These are phyloP conservation scores for Lophura nycthemera DNA, from an alignment of 2,113 vertebrate genomes.

Conservation along the genomic window DNA sequence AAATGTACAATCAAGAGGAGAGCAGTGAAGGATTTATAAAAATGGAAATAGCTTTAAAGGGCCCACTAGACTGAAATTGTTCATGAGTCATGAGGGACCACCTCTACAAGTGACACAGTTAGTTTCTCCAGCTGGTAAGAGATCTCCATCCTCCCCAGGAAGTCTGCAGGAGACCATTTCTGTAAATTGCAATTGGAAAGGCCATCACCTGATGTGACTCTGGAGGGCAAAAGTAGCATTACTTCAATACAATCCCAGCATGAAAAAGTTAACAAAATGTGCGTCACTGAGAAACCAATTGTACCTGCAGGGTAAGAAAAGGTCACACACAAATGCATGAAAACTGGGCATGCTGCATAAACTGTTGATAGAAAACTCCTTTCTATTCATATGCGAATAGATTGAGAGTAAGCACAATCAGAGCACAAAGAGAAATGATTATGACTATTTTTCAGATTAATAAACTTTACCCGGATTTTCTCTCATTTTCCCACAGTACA, in stretches of 20 bases:
- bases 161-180: background rate
- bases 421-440: background rate
- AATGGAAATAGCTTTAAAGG: conserved; percentile 29
- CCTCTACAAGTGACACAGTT: background rate
- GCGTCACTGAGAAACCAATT: conserved; percentile 36
- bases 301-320: conserved; percentile 18
- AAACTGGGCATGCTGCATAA: conserved; percentile 29
- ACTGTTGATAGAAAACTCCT: conserved; percentile 29
- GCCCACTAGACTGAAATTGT: background rate
- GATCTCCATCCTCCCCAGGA: background rate
- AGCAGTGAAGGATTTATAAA: background rate
- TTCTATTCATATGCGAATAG: background rate
- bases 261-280: conserved; percentile 42
- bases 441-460: background rate
- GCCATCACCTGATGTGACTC: background rate
- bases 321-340: conserved; percentile 3
- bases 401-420: background rate
- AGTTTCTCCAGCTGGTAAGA: background rate
- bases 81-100: background rate
- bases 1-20: background rate
- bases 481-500: background rate
- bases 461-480: background rate
- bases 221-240: background rate
- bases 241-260: background rate
- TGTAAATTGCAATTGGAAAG: background rate